Evolutionary conservation across 2,888 invertebrate species (phyloP).

Genomic region (Auanema sp.): DNA sequence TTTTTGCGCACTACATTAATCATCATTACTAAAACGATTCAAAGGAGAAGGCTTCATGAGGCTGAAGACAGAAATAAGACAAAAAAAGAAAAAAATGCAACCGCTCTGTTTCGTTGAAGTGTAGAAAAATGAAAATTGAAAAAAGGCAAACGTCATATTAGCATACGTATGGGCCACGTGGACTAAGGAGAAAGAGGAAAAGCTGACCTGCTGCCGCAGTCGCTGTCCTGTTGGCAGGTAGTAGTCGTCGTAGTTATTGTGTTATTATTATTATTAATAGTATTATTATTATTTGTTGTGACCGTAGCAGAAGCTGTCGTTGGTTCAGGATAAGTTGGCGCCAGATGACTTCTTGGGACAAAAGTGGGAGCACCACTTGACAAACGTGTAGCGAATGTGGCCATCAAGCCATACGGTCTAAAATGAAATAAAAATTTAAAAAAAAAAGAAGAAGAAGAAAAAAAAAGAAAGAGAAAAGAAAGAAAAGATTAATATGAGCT

Average conservation of each 20-base stretch:
- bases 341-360: conserved; percentile 11
- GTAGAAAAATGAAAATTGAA: too few species aligned
- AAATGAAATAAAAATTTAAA: background rate
- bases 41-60: too few species aligned
- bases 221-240: conserved; percentile 28
- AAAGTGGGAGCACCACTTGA: conserved; percentile 19
- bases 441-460: background rate
- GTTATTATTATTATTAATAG: too few species aligned
- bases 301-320: too few species aligned
- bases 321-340: conserved; percentile 7
- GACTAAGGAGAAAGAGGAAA: background rate
- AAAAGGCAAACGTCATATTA: too few species aligned
- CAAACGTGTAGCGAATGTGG: conserved; percentile 16
- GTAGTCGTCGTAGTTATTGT: conserved; percentile 2
- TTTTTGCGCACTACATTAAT: too few species aligned
- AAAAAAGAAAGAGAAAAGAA: background rate
- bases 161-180: too few species aligned
- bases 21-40: too few species aligned
- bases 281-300: too few species aligned
- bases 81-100: too few species aligned
- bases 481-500: background rate
- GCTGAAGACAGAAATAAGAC: too few species aligned
- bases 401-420: conserved; percentile 10
- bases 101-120: too few species aligned
- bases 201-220: conserved; percentile 38